These are phyloP conservation scores for Diarsia dahlii DNA, from an alignment of 2,888 invertebrate species.

Conservation along the genomic window DNA sequence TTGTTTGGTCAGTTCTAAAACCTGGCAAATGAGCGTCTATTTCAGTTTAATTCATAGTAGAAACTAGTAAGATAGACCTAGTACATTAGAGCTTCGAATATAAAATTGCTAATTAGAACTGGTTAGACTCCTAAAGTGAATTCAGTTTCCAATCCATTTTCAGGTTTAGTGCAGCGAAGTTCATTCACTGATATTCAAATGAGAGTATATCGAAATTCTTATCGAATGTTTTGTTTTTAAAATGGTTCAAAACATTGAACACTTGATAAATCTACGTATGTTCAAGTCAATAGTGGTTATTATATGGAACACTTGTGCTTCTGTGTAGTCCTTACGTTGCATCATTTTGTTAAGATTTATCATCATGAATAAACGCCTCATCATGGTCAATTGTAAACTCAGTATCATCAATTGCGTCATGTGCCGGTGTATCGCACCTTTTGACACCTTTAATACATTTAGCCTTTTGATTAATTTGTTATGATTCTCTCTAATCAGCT, in stretches of 20 bases:
- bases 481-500: constrained; percentile 47
- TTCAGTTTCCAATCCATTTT: constrained; percentile 35
- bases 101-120: constrained; percentile 55
- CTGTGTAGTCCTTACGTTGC: constrained; percentile 21
- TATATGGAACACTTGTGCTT: neutral
- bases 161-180: constrained; percentile 38
- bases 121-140: constrained; percentile 26
- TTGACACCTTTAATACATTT: constrained; percentile 40
- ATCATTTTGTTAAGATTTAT: constrained; percentile 45
- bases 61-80: constrained; percentile 21
- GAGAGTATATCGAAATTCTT: constrained; percentile 29
- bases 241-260: constrained; percentile 18
- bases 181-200: constrained; percentile 32
- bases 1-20: constrained; percentile 5
- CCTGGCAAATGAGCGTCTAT: constrained; percentile 38
- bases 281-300: neutral
- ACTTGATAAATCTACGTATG: neutral
- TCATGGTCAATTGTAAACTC: constrained; percentile 42
- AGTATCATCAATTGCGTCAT: constrained; percentile 54
- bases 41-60: constrained; percentile 12
- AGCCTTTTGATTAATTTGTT: constrained; percentile 47
- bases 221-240: constrained; percentile 27
- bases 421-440: constrained; percentile 40
- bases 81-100: constrained; percentile 46
- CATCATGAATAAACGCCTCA: constrained; percentile 22